These are phyloP conservation scores for Eucriotettix oculatus DNA, from an alignment of 2,888 invertebrate genomes.

Conservation along the genomic window DNA sequence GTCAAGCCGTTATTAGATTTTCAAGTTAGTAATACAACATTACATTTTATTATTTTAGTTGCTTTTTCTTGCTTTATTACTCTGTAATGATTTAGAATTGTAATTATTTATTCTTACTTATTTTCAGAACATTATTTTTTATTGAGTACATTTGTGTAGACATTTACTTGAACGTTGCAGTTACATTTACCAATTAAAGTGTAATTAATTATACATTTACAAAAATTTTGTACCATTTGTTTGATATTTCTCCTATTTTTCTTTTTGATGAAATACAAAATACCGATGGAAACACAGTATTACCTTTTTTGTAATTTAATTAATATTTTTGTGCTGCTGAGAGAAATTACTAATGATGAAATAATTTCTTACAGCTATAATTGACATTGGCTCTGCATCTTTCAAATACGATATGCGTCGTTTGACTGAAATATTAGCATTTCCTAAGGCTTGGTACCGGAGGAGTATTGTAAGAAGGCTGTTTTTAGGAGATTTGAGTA, in stretches of 20 bases:
- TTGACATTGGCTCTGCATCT: conserved; percentile 88
- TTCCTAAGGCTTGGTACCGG: conserved; percentile 98
- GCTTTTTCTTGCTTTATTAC: neutral
- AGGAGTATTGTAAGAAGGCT: conserved; percentile 80
- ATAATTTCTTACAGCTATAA: conserved; percentile 47
- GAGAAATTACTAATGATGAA: no score
- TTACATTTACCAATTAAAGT: no score
- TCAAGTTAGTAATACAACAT: conserved; percentile 45
- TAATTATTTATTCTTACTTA: neutral
- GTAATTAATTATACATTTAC: no score
- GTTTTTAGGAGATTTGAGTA: conserved; percentile 83
- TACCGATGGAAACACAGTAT: no score
- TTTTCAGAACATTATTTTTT: neutral
- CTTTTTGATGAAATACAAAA: no score
- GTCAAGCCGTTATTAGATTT: conserved; percentile 78
- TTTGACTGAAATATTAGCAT: conserved; percentile 88
- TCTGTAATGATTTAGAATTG: neutral
- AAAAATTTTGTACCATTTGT: no score
- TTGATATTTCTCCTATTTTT: no score
- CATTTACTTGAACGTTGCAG: no score
- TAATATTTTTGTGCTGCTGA: no score
- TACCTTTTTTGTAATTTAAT: no score
- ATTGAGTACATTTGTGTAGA: no score
- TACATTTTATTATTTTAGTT: neutral
- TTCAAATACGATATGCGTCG: conserved; percentile 99